Evolutionary conservation across 2,888 invertebrate genomes (phyloP).

Genomic region (Drosophila pseudotakahashii): DNA sequence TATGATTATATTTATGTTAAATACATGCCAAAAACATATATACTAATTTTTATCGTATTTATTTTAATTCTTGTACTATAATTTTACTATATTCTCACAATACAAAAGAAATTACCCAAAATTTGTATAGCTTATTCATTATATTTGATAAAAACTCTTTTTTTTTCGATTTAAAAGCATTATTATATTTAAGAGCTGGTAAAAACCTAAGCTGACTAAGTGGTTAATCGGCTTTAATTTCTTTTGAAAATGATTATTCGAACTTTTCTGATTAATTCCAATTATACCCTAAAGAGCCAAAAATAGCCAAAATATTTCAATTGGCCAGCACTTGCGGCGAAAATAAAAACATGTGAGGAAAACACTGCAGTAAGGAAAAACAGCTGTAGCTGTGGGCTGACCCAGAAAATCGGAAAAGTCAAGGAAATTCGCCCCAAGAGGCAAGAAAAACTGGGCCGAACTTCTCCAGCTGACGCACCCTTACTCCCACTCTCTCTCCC

Average conservation of each 20-base stretch:
- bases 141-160: too few species aligned
- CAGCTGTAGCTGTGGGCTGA: constrained; percentile 41
- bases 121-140: too few species aligned
- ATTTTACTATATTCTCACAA: too few species aligned
- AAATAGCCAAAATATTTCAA: background rate
- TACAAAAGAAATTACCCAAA: too few species aligned
- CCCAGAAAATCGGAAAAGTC: constrained; percentile 32
- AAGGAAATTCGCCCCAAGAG: background rate
- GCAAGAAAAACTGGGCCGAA: constrained; percentile 7
- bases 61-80: too few species aligned
- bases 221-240: background rate
- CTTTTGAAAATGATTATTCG: background rate
- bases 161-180: too few species aligned
- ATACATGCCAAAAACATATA: background rate
- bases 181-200: too few species aligned
- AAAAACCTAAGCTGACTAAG: too few species aligned
- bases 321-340: constrained; percentile 1
- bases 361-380: constrained; percentile 22
- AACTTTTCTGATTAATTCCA: background rate
- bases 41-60: too few species aligned
- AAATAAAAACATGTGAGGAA: constrained; percentile 2
- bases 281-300: background rate
- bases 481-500: background rate
- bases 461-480: constrained; percentile 25
- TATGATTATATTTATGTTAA: background rate